Percentiles rank a stretch among this genome's conserved stretches.
These are phyloP conservation scores for Pachycephus smyrnensis DNA, from an alignment of 2,888 invertebrate genomes.

Conservation along the genomic window DNA sequence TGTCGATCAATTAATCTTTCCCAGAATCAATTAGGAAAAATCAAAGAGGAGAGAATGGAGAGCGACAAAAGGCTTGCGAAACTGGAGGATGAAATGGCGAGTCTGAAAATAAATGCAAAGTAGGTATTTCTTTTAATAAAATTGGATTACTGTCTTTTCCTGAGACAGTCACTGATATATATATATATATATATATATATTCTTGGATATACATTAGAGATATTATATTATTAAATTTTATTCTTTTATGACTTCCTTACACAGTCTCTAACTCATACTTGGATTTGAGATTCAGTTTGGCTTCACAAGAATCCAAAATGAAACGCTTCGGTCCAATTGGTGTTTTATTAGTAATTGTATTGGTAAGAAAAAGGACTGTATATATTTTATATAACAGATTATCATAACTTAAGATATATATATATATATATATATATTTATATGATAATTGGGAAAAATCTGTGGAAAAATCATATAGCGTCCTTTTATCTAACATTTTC, in stretches of 20 bases:
- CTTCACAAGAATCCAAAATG: background rate
- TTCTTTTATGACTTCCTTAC: background rate
- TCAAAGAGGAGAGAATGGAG: slow-evolving; percentile 51
- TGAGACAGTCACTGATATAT: background rate
- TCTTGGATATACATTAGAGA: background rate
- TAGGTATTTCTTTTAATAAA: slow-evolving; percentile 42
- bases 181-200: too few relatives aligned
- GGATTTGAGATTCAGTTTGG: background rate
- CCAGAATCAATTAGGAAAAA: slow-evolving; percentile 52
- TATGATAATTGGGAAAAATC: background rate
- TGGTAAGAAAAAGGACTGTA: background rate
- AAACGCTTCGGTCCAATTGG: background rate
- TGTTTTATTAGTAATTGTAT: background rate
- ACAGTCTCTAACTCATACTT: background rate
- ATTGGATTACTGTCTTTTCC: background rate
- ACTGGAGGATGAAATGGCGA: slow-evolving; percentile 56
- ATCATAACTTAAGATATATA: background rate
- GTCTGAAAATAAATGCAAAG: slow-evolving; percentile 56
- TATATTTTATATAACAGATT: background rate
- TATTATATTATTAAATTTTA: background rate
- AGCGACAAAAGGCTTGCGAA: slow-evolving; percentile 52
- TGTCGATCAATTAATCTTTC: slow-evolving; percentile 12
- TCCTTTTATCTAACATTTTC: background rate
- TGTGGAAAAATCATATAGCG: background rate
- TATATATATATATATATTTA: too few relatives aligned